Conservation (phyloP, 2,797 vertebrate species). For the Cryptoprocta ferox region DNA sequence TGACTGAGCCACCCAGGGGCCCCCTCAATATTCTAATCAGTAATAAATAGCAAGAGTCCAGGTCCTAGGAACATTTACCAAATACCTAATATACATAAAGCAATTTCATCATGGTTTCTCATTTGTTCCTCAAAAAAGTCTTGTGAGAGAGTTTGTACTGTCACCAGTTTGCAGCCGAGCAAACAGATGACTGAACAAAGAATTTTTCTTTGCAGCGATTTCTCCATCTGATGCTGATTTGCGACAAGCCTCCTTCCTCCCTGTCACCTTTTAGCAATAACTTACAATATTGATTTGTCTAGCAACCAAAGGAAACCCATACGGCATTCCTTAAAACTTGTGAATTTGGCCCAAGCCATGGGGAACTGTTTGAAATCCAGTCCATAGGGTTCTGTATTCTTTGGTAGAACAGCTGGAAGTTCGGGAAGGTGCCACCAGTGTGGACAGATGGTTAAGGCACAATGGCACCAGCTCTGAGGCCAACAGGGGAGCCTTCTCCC, state of each 20-base stretch:
- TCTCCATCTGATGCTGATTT: background rate
- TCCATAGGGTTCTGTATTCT: background rate
- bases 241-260: background rate
- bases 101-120: background rate
- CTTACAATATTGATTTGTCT: background rate
- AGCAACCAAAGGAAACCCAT: background rate
- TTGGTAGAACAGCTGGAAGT: background rate
- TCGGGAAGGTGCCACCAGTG: background rate
- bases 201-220: background rate
- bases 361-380: background rate
- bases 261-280: background rate
- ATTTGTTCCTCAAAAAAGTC: background rate
- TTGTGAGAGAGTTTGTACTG: background rate
- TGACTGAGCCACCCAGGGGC: too few species aligned
- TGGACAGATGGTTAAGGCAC: background rate
- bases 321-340: background rate
- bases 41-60: background rate
- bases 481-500: background rate
- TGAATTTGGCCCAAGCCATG: background rate
- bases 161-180: background rate
- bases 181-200: background rate
- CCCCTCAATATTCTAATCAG: background rate
- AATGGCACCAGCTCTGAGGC: background rate
- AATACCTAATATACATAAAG: background rate
- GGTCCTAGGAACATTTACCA: background rate